Evolutionary conservation across 2,797 vertebrate genomes (phyloP).

Genomic region (Coranthus polyacanthus): DNA sequence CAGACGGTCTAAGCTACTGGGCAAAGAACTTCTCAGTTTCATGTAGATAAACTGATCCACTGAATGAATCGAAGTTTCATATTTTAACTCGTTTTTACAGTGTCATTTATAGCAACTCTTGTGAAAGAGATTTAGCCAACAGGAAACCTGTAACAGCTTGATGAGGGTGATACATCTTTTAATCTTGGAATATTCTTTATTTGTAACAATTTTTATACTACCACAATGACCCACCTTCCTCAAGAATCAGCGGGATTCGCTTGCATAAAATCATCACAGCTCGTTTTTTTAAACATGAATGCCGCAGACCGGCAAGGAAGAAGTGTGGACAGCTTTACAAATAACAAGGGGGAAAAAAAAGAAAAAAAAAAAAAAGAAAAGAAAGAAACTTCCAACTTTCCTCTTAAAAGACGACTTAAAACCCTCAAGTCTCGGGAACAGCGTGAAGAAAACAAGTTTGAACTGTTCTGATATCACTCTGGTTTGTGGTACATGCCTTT

Average conservation of each 20-base stretch:
- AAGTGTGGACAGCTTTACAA: background rate
- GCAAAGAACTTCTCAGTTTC: constrained; percentile 1
- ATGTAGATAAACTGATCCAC: no score
- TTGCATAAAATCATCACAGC: constrained; percentile 43
- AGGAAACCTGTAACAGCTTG: constrained; percentile 19
- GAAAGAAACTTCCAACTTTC: constrained; percentile 22
- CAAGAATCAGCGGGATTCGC: constrained; percentile 31
- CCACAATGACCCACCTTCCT: constrained; percentile 29
- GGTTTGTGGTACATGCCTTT: constrained; percentile 50
- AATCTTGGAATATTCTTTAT: constrained; percentile 35
- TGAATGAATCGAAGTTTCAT: no score
- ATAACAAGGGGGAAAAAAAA: constrained; percentile 4
- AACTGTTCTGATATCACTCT: constrained; percentile 38
- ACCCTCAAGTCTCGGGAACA: constrained; percentile 8
- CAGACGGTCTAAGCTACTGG: constrained; percentile 15
- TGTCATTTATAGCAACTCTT: background rate
- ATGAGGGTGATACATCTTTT: background rate
- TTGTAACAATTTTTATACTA: constrained; percentile 31
- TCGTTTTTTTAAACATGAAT: constrained; percentile 23
- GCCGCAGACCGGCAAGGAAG: constrained; percentile 17
- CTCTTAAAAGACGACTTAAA: constrained; percentile 52
- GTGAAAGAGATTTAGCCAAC: constrained; percentile 11
- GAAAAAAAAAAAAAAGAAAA: constrained; percentile 13
- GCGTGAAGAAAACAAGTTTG: constrained; percentile 3
- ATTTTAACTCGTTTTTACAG: no score